Evolutionary conservation across 2,797 vertebrate species (phyloP), one percentile per base, ranked within the genome.

Genomic region (Heterohyrax brucei): DNA sequence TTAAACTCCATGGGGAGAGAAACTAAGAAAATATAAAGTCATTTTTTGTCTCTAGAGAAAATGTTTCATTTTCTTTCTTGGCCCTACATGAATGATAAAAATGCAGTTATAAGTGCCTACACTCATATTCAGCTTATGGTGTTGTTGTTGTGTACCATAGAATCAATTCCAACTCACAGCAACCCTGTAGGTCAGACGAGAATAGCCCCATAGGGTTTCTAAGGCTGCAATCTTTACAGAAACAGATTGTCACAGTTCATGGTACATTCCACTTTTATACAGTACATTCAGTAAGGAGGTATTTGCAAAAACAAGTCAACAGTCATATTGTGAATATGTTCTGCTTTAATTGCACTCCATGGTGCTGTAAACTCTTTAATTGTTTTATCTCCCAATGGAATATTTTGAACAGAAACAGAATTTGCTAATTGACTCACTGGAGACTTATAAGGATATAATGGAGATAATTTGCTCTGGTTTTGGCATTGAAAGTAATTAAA

Each of bases 381-480:
- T 92, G 77, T 95, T 96, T 97, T 94, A 61, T 87, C 83, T 95
- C 95, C 83, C 72, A 46, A 30, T 93, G 70, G 93, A 96, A 64
- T 92, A 92, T 94, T 89, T 93, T 75, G 79, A 96, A 91, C 90
- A 96, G 95, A 97, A 97, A 44, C 83, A 96, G 76, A 91, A 95
- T 94, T 96, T 96, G 92, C 85, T 97, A 89, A 96, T 97, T 97
- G 94, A 96, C 77, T 91, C 91, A 89, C 77, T 96, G 86, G 90
- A 96, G 92, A 93, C 78, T 84, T 96, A 68, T 91, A 94, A 96
- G 64, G 24, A 81, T 87, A 89, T 92, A 70, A 64, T 95, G 48
- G 39, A 96, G 89, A 95, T 92, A 96, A 92, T 33, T 87, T 92
- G 50, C 28, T 93, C 91, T 93, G 81, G 53, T 92, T 96, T 89